Evolutionary conservation across 2,113 vertebrate species (phyloP).

Genomic region (Dermatemys mawii): DNA sequence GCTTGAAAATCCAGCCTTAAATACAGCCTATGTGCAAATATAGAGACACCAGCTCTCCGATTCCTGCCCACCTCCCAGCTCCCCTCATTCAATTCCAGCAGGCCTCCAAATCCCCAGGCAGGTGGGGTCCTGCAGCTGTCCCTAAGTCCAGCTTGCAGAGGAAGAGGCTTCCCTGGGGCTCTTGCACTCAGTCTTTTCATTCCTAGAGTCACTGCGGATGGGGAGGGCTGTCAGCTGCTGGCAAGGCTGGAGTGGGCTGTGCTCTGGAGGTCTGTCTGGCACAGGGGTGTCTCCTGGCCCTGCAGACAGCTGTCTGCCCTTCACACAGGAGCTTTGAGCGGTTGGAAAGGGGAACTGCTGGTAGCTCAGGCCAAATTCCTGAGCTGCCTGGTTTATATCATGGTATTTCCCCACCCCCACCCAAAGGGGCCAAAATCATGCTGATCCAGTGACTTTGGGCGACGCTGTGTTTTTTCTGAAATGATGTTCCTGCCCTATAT

Average conservation of each 20-base stretch:
- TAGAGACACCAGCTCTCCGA: neutral
- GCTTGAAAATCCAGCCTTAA: neutral
- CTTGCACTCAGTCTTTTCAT: neutral
- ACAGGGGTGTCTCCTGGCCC: neutral
- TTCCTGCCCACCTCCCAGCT: neutral
- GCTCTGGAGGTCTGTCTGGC: neutral
- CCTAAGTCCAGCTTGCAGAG: neutral
- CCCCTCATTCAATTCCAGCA: neutral
- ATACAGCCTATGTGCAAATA: neutral
- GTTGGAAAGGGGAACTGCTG: neutral
- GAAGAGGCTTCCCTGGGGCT: neutral
- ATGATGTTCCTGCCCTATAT: neutral
- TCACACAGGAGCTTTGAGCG: neutral
- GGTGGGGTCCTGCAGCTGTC: neutral
- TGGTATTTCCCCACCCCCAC: neutral
- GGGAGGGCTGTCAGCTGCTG: neutral
- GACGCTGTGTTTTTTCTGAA: neutral
- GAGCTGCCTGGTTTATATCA: neutral
- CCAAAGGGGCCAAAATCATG: neutral
- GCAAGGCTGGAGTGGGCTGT: neutral
- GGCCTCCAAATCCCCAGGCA: rapidly evolving
- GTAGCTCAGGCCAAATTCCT: neutral
- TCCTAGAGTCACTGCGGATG: neutral
- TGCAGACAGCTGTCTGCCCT: too few species aligned
- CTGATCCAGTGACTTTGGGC: neutral